phyloP scores from a whole-genome alignment of 1,140 invertebrate genomes.

The Drosophila quadrilineata region DNA sequence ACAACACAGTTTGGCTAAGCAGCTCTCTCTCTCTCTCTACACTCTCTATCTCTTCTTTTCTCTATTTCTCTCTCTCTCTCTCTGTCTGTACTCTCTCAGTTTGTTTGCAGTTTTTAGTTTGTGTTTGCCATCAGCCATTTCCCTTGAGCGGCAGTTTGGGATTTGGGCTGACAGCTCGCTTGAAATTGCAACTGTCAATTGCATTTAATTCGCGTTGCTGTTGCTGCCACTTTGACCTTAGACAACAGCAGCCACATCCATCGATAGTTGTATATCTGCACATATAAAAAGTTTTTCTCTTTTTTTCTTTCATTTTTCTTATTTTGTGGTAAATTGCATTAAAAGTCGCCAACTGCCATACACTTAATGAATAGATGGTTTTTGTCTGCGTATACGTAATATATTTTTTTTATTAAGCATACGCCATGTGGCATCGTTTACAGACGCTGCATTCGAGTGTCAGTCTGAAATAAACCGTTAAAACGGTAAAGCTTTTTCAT shows the following conservation, averaged over 20 bases:
- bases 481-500: conserved; percentile 59
- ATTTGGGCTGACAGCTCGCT: conserved; percentile 72
- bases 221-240: conserved; percentile 62
- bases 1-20: conserved; percentile 60
- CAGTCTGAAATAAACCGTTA: conserved; percentile 68
- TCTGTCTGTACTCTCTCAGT: no score
- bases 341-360: neutral
- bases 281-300: no score
- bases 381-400: conserved; percentile 1
- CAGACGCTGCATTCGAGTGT: conserved; percentile 48
- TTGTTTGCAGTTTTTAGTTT: conserved; percentile 28
- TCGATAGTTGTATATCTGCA: no score
- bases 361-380: neutral
- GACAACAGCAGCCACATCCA: neutral
- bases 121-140: conserved; percentile 24
- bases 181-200: conserved; percentile 79
- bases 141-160: conserved; percentile 53
- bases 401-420: conserved; percentile 35
- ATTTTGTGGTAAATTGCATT: conserved; percentile 5
- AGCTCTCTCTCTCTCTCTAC: conserved; percentile 8
- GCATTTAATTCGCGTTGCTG: conserved; percentile 68
- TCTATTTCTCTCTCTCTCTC: neutral
- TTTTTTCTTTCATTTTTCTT: no score
- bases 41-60: neutral
- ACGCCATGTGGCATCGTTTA: conserved; percentile 50